Conservation (phyloP, 1,140 invertebrate genomes). For the Lepidurus packardi region DNA sequence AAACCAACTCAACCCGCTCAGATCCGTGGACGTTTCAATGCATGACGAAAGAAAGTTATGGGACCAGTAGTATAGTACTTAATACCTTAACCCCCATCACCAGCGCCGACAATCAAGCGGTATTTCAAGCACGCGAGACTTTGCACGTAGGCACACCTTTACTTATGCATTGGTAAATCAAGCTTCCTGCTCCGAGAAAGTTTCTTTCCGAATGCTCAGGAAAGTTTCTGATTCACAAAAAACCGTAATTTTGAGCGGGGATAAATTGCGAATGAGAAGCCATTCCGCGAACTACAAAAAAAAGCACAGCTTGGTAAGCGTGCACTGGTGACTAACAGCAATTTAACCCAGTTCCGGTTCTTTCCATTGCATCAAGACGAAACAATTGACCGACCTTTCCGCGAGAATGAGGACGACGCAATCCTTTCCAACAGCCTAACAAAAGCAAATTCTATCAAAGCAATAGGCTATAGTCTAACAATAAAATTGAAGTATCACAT, state of each 20-base stretch:
- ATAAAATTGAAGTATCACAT: neutral
- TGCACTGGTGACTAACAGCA: no score
- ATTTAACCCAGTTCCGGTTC: neutral
- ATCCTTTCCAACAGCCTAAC: neutral
- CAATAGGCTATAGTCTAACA: neutral
- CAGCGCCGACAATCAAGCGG: neutral
- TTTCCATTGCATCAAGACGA: neutral
- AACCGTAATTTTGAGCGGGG: no score
- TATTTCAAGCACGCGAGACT: conserved; percentile 1
- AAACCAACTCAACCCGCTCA: no score
- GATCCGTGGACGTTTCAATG: neutral
- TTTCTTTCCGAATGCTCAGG: neutral
- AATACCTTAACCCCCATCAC: neutral
- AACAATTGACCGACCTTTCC: conserved; percentile 4
- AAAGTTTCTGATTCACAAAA: neutral
- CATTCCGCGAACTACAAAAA: neutral
- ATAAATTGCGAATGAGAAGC: no score
- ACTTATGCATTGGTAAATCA: neutral
- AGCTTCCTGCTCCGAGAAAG: conserved; percentile 3
- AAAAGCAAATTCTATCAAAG: neutral
- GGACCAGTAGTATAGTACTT: neutral
- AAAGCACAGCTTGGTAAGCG: neutral
- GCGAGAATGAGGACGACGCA: neutral
- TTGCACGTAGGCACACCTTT: conserved; percentile 12
- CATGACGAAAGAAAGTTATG: neutral